Evolutionary conservation across 1,140 invertebrate species (phyloP), one percentile per base, ranked within the genome.

Genomic region (Bombus confusus): DNA sequence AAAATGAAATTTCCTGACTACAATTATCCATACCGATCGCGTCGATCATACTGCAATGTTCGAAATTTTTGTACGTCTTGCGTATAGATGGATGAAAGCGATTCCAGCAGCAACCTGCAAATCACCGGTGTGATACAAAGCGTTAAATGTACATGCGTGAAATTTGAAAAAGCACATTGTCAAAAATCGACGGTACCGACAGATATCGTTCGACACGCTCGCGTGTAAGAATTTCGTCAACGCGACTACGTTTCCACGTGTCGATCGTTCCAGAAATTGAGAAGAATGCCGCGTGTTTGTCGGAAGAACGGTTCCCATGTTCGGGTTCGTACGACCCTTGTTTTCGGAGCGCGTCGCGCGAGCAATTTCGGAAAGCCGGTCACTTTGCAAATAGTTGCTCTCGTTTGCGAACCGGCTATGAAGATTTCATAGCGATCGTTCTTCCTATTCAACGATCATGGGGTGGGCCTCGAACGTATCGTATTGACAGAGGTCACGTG

Each of bases 401-500:
- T 57, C 88, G 85, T 87, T 84, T 77, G 84, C 77, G 68, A 85
- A 31, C 34, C 43, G 78, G 41, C 84, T 22, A 57, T n/a, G 76
- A 85, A 68, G 83, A 88, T 85, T 84, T 90, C 86, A 80, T 69
- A 74, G 37, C 82, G 80, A 57, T 34, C 81, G 80, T 81, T 86
- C 84, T 83, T 82, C 78, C 82, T 77, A 68, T 78, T 87, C 77
- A 73, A 81, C 72, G 79, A 75, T 34, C 39, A 37, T 34, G 39
- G 75, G 83, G 81, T 41, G 75, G 57, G 8, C 25, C 25, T 31
- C 37, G 68, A 83, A 85, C 83, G 86, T 91, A 91, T 91, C 89
- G 85, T 93, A 92, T 93, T 93, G 92, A 92, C 92, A 93, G 85
- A 92, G 88, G 89, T 91, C 92, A 91, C 92, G 92, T 93, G 92